Evolutionary conservation across 37 sponge, comb jelly and placozoan genomes (phyloP).

Genomic region (Eunapius fragilis): DNA sequence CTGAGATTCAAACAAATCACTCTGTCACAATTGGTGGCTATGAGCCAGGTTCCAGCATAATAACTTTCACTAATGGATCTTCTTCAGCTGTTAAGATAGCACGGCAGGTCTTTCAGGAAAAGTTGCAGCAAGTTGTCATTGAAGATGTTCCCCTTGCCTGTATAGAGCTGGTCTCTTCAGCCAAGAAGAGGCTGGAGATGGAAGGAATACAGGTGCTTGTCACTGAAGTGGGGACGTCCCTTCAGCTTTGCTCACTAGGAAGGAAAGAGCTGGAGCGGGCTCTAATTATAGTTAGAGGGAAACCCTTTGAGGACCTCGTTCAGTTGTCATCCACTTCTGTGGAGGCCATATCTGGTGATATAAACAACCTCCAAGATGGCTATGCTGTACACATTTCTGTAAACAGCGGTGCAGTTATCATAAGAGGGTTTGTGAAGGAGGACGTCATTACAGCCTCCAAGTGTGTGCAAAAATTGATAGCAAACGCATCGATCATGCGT

Average conservation of each 20-base stretch:
- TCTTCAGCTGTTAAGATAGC: not conserved
- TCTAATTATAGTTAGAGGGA: not conserved
- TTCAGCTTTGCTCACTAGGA: not conserved
- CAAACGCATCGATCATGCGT: not conserved
- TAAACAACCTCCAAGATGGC: not conserved
- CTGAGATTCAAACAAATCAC: not conserved
- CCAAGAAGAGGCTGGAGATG: not conserved
- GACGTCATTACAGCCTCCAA: not conserved
- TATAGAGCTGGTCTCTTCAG: not conserved
- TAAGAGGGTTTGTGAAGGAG: constrained; percentile 5
- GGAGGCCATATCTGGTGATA: not conserved
- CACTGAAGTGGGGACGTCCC: not conserved
- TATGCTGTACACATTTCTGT: not conserved
- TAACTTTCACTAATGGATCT: not conserved
- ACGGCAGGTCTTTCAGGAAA: not conserved
- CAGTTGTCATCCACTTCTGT: not conserved
- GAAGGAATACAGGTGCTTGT: not conserved
- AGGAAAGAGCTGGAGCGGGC: not conserved
- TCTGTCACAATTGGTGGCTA: not conserved
- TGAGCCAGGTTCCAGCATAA: not conserved
- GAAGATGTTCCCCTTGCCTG: not conserved
- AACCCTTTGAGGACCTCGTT: not conserved
- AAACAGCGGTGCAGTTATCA: not conserved
- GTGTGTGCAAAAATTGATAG: not conserved
- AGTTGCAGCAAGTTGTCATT: not conserved